Base-by-base conservation (phyloP, 2,888 invertebrate genomes). In the Zelleria hepariella region DNA sequence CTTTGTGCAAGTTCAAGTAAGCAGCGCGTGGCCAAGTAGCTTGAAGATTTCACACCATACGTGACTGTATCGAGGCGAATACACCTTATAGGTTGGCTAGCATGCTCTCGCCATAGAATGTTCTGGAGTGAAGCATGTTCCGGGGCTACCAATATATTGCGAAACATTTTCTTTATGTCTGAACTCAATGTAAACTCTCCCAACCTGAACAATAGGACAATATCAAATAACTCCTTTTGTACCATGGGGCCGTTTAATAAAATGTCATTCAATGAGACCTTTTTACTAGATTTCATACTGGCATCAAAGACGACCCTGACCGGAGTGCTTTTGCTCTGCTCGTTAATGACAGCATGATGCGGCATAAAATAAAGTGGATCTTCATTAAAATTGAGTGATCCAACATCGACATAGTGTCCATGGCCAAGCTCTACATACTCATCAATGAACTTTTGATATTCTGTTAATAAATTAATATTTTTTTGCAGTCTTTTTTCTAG, bases 11-110 rank as follows among this genome's bases (percentile, higher is more conserved):
- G 58, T 20, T 61, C 61, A 10, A 27, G 15, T 3, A 63, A 21
- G 52, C 62, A 63, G 1, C 62, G 55, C 20, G 62, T 61, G 4
- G 62, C 62, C 2, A 63, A 21, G 24, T 53, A 61, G 5, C 48
- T 49, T 2, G 61, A 60, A 27, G 47, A 49, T n/a, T 61, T 61
- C 6, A 61, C n/a, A 6, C 52, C 52, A 52, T 23, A 52, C 10
- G 52, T 52, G 2, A 52, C 24, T 23, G 21, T 52, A 52, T 52
- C 7, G 5, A 23, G 24, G 15, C 24, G 24, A 1, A 24, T 20
- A 2, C 7, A 15, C 10, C 8, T 4, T 15, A 53, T 23, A 8
- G 32, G 52, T 32, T 52, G 15, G 18, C 18, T 27, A 51, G 32
- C 6, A 42, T 53, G 24, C n/a, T 48, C 58, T 5, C 58, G 24